These are phyloP conservation scores for Arvicanthis niloticus DNA, from an alignment of 2,113 vertebrate species.

Conservation along the genomic window DNA sequence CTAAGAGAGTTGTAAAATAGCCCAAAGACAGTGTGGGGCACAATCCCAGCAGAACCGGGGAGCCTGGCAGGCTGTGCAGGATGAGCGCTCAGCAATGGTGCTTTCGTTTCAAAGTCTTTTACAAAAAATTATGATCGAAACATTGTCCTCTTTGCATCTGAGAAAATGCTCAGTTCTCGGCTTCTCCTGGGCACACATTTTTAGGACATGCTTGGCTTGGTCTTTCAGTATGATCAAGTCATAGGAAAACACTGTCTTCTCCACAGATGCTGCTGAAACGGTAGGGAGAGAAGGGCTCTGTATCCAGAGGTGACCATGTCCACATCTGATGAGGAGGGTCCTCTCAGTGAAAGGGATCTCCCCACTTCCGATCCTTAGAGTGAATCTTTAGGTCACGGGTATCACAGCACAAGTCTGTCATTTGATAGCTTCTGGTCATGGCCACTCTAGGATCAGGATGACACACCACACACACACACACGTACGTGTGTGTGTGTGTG, in stretches of 20 bases:
- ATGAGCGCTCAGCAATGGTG: too few relatives aligned
- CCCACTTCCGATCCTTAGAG: neutral
- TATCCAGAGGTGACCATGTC: neutral
- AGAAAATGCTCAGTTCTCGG: neutral
- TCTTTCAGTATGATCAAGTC: neutral
- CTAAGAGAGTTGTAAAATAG: neutral
- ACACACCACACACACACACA: neutral
- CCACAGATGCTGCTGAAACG: neutral
- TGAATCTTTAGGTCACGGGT: neutral
- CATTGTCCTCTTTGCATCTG: neutral
- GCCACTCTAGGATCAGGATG: neutral
- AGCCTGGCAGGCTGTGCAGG: neutral
- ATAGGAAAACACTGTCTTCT: neutral
- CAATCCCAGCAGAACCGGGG: neutral
- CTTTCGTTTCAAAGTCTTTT: conserved; percentile 29
- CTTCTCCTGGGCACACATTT: neutral
- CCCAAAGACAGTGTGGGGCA: neutral
- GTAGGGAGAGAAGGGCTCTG: neutral
- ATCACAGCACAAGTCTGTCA: neutral
- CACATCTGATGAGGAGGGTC: neutral
- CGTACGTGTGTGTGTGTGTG: neutral
- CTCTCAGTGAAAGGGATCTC: neutral
- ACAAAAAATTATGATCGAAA: conserved; percentile 24
- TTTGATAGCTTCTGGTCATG: neutral
- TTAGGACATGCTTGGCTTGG: neutral